These are phyloP conservation scores for Drosophila birchii DNA, from an alignment of 2,888 invertebrate species.

Conservation along the genomic window DNA sequence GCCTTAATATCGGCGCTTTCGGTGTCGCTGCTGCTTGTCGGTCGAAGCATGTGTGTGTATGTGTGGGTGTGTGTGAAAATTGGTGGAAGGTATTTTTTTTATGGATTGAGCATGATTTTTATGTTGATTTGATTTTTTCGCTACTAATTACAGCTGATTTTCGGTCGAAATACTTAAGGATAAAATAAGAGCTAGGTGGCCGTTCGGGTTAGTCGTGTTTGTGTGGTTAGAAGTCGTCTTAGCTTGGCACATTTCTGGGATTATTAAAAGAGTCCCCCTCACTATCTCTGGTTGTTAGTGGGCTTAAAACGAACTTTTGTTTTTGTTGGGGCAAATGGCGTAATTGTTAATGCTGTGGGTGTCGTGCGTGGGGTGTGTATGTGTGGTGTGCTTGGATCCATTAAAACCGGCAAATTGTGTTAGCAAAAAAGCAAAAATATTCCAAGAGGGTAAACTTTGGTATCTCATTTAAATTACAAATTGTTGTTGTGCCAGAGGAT, in stretches of 20 bases:
- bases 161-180: constrained; percentile 70
- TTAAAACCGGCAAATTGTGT: constrained; percentile 53
- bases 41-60: constrained; percentile 27
- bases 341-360: constrained; percentile 59
- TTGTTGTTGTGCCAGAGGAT: background rate
- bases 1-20: constrained; percentile 87
- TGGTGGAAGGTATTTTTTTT: constrained; percentile 55
- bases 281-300: constrained; percentile 52
- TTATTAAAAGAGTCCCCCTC: background rate
- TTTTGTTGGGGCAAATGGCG: constrained; percentile 44
- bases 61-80: constrained; percentile 61
- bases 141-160: constrained; percentile 50
- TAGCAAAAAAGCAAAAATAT: constrained; percentile 44
- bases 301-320: constrained; percentile 19
- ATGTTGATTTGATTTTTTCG: constrained; percentile 25
- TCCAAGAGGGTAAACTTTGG: constrained; percentile 15
- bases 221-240: constrained; percentile 31
- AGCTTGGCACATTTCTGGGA: constrained; percentile 7
- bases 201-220: constrained; percentile 36
- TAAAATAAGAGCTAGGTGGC: constrained; percentile 10
- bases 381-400: constrained; percentile 41
- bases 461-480: constrained; percentile 5
- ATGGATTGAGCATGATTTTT: constrained; percentile 52
- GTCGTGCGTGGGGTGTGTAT: constrained; percentile 20
- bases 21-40: constrained; percentile 87